phyloP scores from a whole-genome alignment of 2,113 vertebrate genomes.

The Lophotis ruficrista region DNA sequence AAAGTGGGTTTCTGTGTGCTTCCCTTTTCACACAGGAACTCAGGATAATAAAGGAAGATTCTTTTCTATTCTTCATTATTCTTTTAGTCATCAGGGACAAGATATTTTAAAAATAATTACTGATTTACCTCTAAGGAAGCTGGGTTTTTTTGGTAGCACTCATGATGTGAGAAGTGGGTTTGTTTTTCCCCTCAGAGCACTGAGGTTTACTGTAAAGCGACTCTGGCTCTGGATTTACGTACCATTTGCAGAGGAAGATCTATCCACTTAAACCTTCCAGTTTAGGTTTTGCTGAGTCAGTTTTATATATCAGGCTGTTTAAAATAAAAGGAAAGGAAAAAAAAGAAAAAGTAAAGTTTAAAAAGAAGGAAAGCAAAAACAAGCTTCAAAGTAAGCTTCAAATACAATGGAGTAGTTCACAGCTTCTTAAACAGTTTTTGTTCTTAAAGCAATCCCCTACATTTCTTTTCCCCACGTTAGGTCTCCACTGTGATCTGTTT shows the following conservation, averaged over 20 bases:
- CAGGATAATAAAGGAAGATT: background rate
- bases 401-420: background rate
- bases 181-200: background rate
- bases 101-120: background rate
- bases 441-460: background rate
- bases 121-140: background rate
- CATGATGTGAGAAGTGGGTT: background rate
- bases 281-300: background rate
- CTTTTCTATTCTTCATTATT: background rate
- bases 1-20: background rate
- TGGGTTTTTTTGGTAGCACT: background rate
- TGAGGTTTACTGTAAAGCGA: background rate
- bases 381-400: background rate
- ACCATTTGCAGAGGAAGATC: background rate
- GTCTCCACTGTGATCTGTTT: background rate
- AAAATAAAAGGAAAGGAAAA: background rate
- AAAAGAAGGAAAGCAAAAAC: background rate
- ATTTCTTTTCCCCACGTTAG: background rate
- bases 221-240: background rate
- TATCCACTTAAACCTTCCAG: background rate
- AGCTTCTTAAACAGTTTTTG: background rate
- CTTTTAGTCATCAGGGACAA: background rate
- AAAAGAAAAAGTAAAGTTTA: background rate
- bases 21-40: background rate
- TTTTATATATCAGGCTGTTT: background rate